These are phyloP conservation scores for Cranoglanis bouderius DNA, from an alignment of 2,113 vertebrate species.

Conservation along the genomic window DNA sequence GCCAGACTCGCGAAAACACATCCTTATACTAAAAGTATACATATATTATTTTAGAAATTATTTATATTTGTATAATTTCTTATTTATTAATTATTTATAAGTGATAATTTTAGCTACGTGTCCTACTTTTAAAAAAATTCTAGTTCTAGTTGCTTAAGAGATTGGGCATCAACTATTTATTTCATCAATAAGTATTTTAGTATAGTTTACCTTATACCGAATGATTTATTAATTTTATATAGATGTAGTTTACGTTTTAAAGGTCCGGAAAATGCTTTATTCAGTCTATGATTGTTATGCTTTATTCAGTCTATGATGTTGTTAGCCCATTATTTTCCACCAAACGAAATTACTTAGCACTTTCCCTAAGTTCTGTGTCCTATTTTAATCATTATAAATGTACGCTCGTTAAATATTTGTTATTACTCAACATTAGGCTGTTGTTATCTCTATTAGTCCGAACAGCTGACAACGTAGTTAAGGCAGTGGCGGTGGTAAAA, in stretches of 20 bases:
- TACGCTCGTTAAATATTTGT: background rate
- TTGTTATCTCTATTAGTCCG: background rate
- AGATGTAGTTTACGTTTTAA: background rate
- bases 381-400: background rate
- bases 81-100: background rate
- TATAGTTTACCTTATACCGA: background rate
- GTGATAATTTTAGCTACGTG: background rate
- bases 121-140: background rate
- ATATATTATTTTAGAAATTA: too few relatives aligned
- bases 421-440: background rate
- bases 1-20: background rate
- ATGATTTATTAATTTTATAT: background rate
- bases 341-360: background rate
- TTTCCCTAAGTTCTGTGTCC: background rate
- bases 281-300: background rate
- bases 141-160: background rate
- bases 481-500: slow-evolving; percentile 24
- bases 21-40: background rate
- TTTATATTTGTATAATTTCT: too few relatives aligned
- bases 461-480: background rate
- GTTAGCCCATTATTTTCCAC: background rate
- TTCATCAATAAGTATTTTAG: background rate
- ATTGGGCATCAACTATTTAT: background rate
- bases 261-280: background rate
- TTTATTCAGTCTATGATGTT: background rate